Conservation (phyloP, 1,140 invertebrate species). For the Octopus sinensis region DNA sequence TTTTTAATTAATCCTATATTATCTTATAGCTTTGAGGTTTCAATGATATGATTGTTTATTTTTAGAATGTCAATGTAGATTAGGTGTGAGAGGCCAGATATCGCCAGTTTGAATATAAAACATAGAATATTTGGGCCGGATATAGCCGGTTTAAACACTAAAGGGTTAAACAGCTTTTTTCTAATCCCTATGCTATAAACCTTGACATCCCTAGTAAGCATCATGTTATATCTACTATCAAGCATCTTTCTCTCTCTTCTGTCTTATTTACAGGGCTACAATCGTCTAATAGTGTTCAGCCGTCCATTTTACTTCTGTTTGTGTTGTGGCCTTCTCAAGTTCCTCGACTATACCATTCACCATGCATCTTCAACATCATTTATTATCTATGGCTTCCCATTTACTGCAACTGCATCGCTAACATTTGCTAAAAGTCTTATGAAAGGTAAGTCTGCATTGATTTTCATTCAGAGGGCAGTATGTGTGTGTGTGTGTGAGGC, state of each 20-base stretch:
- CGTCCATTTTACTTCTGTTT: conserved; percentile 94
- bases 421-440: conserved; percentile 66
- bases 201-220: background rate
- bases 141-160: too few species aligned
- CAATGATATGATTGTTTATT: too few species aligned
- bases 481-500: too few species aligned
- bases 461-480: too few species aligned
- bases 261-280: conserved; percentile 72
- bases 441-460: conserved; percentile 36
- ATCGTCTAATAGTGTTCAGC: conserved; percentile 87
- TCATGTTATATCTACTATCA: background rate
- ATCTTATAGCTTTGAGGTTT: too few species aligned
- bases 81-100: too few species aligned
- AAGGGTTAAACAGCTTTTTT: too few species aligned
- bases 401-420: conserved; percentile 70
- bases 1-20: too few species aligned
- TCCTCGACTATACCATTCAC: conserved; percentile 62
- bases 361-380: conserved; percentile 52
- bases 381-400: conserved; percentile 73
- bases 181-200: conserved; percentile 24
- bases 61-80: too few species aligned
- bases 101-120: too few species aligned
- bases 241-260: conserved; percentile 14
- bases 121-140: too few species aligned
- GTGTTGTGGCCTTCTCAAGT: conserved; percentile 72